Evolutionary conservation across 2,113 vertebrate species (phyloP).

Genomic region (Vidua macroura): DNA sequence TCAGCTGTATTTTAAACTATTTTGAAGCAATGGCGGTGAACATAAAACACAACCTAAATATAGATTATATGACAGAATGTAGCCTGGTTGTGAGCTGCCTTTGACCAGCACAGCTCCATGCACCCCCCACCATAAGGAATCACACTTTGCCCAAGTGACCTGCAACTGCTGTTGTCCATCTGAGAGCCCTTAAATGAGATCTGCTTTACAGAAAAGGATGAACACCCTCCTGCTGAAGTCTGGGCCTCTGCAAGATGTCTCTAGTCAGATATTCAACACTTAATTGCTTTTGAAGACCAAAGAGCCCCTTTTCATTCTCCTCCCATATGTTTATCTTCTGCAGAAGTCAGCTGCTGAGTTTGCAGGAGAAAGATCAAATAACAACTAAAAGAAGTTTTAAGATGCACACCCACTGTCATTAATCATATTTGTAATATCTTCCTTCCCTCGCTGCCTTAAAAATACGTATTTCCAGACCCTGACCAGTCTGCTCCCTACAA

Average conservation of each 20-base stretch:
- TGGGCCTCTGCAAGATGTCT: slow-evolving; percentile 36
- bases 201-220: background rate
- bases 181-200: background rate
- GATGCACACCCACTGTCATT: slow-evolving; percentile 22
- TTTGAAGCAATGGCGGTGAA: background rate
- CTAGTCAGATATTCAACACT: background rate
- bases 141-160: background rate
- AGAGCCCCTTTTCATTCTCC: background rate
- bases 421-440: slow-evolving; percentile 15
- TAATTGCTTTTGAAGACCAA: slow-evolving; percentile 58
- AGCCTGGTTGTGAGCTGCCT: background rate
- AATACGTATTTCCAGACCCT: background rate
- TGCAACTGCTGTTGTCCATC: slow-evolving; percentile 38
- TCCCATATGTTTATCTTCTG: slow-evolving; percentile 56
- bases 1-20: background rate
- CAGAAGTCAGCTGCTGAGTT: slow-evolving; percentile 50
- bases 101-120: background rate
- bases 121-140: background rate
- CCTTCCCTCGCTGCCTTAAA: background rate
- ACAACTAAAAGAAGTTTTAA: slow-evolving; percentile 32
- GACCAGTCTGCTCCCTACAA: background rate
- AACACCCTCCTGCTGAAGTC: background rate
- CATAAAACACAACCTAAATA: background rate
- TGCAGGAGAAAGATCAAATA: slow-evolving; percentile 53
- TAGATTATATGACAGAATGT: background rate